Percentiles rank a stretch among this genome's conserved stretches.
These are phyloP conservation scores for Drosophila diplacantha DNA, from an alignment of 2,888 invertebrate species.

Conservation along the genomic window DNA sequence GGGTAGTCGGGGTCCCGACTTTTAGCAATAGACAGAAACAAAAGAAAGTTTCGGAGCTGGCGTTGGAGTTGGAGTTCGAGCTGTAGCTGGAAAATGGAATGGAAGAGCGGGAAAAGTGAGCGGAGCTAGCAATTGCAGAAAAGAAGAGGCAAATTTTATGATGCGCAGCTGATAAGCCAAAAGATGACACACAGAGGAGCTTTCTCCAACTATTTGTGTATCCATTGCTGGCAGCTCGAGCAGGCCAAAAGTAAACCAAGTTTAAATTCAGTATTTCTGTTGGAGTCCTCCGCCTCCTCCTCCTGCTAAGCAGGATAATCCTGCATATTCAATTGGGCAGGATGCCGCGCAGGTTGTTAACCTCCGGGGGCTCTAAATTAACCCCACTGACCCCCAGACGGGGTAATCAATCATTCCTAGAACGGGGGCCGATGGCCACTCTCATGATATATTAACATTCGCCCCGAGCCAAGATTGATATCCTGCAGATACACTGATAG, in stretches of 20 bases:
- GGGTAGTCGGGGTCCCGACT: constrained; percentile 48
- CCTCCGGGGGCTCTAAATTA: constrained; percentile 2
- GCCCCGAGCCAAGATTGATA: constrained; percentile 19
- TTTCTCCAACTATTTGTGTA: constrained; percentile 40
- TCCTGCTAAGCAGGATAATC: constrained; percentile 14
- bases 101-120: constrained; percentile 57
- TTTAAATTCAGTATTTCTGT: constrained; percentile 8
- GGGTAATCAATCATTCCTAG: constrained; percentile 20
- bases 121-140: constrained; percentile 56
- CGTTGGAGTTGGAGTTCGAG: not conserved
- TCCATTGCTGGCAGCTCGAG: constrained; percentile 15
- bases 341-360: constrained; percentile 7
- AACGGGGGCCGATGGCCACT: too few relatives aligned
- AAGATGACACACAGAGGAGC: constrained; percentile 64
- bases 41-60: constrained; percentile 37
- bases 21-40: constrained; percentile 46
- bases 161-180: constrained; percentile 69
- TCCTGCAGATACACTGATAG: constrained; percentile 6
- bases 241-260: constrained; percentile 27
- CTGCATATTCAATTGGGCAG: constrained; percentile 8
- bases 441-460: constrained; percentile 27
- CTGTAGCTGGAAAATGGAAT: constrained; percentile 7
- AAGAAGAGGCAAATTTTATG: constrained; percentile 59
- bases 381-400: constrained; percentile 2
- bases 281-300: not conserved